Base-by-base conservation (phyloP, 2,888 invertebrate genomes). In the Pachydiplax longipennis region DNA sequence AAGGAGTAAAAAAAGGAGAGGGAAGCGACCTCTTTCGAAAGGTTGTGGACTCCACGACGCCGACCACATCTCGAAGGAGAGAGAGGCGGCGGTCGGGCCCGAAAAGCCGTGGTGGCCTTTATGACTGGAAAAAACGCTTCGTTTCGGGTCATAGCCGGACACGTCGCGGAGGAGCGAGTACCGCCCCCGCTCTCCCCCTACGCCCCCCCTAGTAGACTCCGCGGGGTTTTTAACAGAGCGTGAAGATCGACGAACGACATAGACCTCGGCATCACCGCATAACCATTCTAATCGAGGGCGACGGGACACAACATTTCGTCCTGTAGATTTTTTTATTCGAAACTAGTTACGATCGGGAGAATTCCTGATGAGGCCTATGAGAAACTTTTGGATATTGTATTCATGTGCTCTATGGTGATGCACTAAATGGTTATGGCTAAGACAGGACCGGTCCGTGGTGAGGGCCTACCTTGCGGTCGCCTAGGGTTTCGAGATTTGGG, bases 41-140 rank as follows among this genome's bases (percentile, higher is more conserved):
- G 87, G 87, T 87, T 87, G 87, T 87, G 87, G 87, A 87, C 87
- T 61, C 87, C 61, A 87, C 61, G 87, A 87, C 87, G 87, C 87
- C 87, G 87, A 87, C 87, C 87, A 87, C 87, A 87, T 87, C 87
- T 87, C 61, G 35, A 22, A 58, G 31, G 83, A 87, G 15, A 87
- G 15, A 22, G 61, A 31, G 48, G 40, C 22, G 83, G 53, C 25
- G 83, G 31, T 22, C 10, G n/a, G 35, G 87, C 61, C 61, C 87
- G 18, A 37, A 61, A 87, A 87, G 87, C 61, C 87, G 37, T 61
- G 87, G 37, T 61, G 87, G 87, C 87, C 87, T 87, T 87, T 87
- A 87, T 87, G 87, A 61, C 40, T 61, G 61, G 61, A 61, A 87
- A 87, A 87, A 87, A 87, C 61, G 61, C 87, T 61, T 58, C 87